Base-by-base conservation (phyloP, 2,113 vertebrate species). In the Machaerirhynchus nigripectus region DNA sequence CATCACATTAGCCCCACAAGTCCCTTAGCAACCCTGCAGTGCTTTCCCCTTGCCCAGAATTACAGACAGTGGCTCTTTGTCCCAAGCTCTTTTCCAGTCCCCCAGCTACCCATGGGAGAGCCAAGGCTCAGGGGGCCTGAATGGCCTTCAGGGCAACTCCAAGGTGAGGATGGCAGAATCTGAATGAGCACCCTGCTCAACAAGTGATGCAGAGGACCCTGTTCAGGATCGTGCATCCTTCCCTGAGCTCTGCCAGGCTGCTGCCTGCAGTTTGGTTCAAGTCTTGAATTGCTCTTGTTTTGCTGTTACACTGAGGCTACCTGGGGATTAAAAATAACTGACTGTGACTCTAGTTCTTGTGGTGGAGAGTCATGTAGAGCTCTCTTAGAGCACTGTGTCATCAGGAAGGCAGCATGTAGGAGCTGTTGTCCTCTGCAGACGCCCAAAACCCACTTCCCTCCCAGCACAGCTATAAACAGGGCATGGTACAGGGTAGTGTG, bases 141-240 rank as follows among this genome's bases (percentile, higher is more conserved):
- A 13, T 15, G 15, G 16, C 33, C 27, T 33, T 81, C 23, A 52
- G 60, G 35, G 53, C 26, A 68, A 9, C 53, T 82, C 47, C 63
- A 4, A 11, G 56, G 5, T 63, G 52, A 78, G 33, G 40, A 7
- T 63, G 46, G 17, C 79, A 90, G 65, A 49, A 49, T 49, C 55
- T 59, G 44, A 39, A 3, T 40, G 28, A 37, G 35, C 31, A 24
- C 47, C 44, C 30, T n/a, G 31, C 68, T 89, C 3, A 3, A 24
- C 28, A 57, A 11, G n/a, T 24, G 59, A 11, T 53, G 70, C 65
- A 44, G 42, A 60, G n/a, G 20, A 63, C 16, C 44, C 42, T 60
- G 42, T 60, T 82, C 44, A 63, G 37, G 64, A 85, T 5, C 1
- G 0, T 42, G 7, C 1, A 0, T 57, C 46, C 49, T 86, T 49